These are phyloP conservation scores for Chrysocyon brachyurus DNA, from an alignment of 2,797 vertebrate genomes.

Conservation along the genomic window DNA sequence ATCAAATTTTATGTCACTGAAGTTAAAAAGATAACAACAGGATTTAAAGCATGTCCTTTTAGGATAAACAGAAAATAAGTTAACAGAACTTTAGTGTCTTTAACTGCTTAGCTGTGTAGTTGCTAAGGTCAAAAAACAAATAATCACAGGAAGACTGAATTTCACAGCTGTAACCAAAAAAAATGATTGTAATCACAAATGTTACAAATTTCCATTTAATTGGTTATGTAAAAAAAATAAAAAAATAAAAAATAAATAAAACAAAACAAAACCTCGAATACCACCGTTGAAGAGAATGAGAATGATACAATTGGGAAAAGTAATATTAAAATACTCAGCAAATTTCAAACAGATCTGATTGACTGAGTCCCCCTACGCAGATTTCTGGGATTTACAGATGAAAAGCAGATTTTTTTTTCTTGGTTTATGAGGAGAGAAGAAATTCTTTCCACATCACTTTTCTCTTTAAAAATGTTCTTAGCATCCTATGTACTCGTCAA, in stretches of 20 bases:
- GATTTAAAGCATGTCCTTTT: neutral
- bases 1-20: neutral
- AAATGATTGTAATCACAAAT: neutral
- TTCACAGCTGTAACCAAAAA: neutral
- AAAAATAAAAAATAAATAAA: no score
- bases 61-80: neutral
- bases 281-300: neutral
- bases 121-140: conserved; percentile 37
- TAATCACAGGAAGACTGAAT: neutral
- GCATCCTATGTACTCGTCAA: neutral
- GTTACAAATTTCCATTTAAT: neutral
- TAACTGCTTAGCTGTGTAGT: neutral
- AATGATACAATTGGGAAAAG: neutral
- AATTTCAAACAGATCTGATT: neutral
- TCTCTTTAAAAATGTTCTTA: neutral
- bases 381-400: neutral
- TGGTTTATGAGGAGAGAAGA: neutral
- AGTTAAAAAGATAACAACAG: neutral
- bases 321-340: neutral
- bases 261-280: neutral
- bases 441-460: neutral
- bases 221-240: neutral
- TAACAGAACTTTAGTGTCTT: neutral
- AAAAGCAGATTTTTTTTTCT: neutral
- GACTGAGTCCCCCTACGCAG: neutral